phyloP scores from a whole-genome alignment of 2,888 invertebrate genomes.

The Drepana falcataria region DNA sequence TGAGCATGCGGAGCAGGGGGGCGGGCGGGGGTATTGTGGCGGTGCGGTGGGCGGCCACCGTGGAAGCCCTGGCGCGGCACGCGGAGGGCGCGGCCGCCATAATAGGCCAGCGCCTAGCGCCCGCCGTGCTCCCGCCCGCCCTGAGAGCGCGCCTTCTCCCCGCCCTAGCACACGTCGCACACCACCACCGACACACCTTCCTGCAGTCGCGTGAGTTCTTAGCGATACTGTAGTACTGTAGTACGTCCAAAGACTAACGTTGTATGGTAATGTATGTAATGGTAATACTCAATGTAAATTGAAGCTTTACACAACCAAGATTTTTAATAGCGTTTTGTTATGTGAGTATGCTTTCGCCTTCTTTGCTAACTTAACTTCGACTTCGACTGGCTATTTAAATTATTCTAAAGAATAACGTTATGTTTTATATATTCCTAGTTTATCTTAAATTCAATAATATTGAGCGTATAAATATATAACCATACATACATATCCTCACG shows the following conservation, averaged over 20 bases:
- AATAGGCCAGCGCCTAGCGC: constrained; percentile 26
- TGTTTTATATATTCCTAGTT: too few relatives aligned
- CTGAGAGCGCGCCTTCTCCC: constrained; percentile 39
- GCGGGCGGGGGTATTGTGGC: constrained; percentile 27
- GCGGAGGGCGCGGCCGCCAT: constrained; percentile 38
- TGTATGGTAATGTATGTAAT: too few relatives aligned
- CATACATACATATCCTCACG: too few relatives aligned
- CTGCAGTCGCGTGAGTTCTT: constrained; percentile 48
- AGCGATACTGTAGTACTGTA: background rate
- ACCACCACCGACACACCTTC: constrained; percentile 45
- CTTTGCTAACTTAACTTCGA: too few relatives aligned
- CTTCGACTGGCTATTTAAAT: too few relatives aligned
- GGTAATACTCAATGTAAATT: too few relatives aligned
- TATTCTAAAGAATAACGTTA: too few relatives aligned
- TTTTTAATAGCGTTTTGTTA: too few relatives aligned
- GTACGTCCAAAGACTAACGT: background rate
- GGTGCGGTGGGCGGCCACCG: constrained; percentile 24
- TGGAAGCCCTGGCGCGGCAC: constrained; percentile 11
- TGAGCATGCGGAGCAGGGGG: constrained; percentile 36
- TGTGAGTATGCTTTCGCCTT: too few relatives aligned
- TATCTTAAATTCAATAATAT: too few relatives aligned
- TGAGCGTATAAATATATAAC: too few relatives aligned
- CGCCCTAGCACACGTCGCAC: constrained; percentile 59
- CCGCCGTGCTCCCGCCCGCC: constrained; percentile 21
- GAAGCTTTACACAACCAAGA: too few relatives aligned